These are phyloP conservation scores for Protophormia terraenovae DNA, from an alignment of 2,888 invertebrate species.

Conservation along the genomic window DNA sequence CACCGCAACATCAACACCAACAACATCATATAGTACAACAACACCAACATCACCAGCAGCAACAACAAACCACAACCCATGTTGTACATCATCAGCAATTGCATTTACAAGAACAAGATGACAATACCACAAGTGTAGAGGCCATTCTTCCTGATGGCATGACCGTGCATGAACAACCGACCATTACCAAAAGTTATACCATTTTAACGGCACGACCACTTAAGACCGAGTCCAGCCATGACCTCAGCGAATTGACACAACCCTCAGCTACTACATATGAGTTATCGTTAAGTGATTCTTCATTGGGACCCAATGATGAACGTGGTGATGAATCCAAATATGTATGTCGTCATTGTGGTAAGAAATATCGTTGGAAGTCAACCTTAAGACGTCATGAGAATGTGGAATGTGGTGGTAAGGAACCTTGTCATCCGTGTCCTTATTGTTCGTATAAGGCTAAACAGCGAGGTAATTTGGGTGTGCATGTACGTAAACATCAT, in stretches of 20 bases:
- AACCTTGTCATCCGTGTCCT: constrained; percentile 90
- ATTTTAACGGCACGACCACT: constrained; percentile 80
- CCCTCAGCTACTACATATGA: constrained; percentile 79
- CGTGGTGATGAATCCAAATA: constrained; percentile 83
- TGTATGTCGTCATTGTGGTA: constrained; percentile 91
- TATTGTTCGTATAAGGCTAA: constrained; percentile 90
- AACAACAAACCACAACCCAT: constrained; percentile 71
- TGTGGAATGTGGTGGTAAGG: constrained; percentile 92
- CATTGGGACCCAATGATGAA: constrained; percentile 80
- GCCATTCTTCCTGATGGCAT: constrained; percentile 75
- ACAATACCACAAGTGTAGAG: constrained; percentile 75
- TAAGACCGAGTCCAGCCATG: constrained; percentile 77
- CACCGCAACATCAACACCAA: constrained; percentile 72
- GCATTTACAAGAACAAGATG: constrained; percentile 75
- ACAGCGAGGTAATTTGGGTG: constrained; percentile 91
- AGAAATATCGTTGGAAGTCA: constrained; percentile 93
- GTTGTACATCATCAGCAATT: constrained; percentile 73
- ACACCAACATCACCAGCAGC: constrained; percentile 71
- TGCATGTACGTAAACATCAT: constrained; percentile 91
- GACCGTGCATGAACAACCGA: constrained; percentile 74
- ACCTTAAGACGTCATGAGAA: constrained; percentile 91
- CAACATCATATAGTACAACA: constrained; percentile 71
- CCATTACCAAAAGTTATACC: constrained; percentile 80
- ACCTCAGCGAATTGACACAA: constrained; percentile 73
- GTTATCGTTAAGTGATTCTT: constrained; percentile 79